A percentile compares a stretch with the other conserved stretches of the same genome.
These are phyloP conservation scores for Hiodon alosoides DNA, from an alignment of 2,113 vertebrate genomes.

Conservation along the genomic window DNA sequence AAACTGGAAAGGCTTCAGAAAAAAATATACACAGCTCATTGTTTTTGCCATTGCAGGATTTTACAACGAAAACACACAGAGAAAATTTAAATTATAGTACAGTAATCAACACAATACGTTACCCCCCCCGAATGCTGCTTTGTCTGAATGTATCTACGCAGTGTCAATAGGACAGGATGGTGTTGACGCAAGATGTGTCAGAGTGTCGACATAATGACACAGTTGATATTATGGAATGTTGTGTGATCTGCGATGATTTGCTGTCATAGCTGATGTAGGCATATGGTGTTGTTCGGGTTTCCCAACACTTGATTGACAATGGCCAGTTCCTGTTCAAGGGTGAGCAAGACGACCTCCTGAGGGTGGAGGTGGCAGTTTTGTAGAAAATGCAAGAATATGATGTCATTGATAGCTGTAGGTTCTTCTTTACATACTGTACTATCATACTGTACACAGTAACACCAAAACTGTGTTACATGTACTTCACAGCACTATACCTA, in stretches of 20 bases:
- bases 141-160: neutral
- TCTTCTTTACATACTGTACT: neutral
- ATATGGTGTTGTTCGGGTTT: neutral
- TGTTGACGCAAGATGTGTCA: neutral
- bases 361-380: no score
- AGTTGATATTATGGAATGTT: no score
- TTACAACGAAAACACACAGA: neutral
- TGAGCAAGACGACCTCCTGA: neutral
- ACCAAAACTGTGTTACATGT: constrained; percentile 6
- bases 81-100: neutral
- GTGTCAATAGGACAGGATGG: neutral
- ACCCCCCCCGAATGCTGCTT: neutral
- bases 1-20: no score
- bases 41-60: neutral
- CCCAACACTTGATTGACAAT: neutral
- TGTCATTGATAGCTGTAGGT: neutral
- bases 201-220: neutral
- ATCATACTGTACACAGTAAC: neutral
- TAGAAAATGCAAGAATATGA: neutral
- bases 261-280: neutral
- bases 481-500: constrained; percentile 3
- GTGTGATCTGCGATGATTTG: no score
- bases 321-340: neutral
- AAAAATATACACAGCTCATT: neutral
- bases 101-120: neutral